Percentiles rank a stretch among this genome's conserved stretches.
Evolutionary conservation across 2,888 invertebrate genomes (phyloP).

Genomic region (Clivina fossor): DNA sequence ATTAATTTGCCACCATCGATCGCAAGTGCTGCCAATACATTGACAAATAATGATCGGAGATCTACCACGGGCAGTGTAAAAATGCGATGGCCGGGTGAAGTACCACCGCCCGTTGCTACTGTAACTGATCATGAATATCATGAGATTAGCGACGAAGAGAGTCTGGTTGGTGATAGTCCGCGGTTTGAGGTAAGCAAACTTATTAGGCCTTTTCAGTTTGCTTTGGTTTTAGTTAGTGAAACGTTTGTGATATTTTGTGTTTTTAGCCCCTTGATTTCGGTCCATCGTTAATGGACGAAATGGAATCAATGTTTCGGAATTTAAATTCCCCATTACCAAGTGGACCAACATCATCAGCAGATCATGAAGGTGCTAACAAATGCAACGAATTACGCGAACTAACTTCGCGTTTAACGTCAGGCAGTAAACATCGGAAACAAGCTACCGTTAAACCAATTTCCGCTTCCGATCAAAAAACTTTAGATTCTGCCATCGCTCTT

Average conservation of each 20-base stretch:
- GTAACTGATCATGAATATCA: constrained; percentile 72
- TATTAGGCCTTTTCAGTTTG: constrained; percentile 34
- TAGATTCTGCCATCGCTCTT: constrained; percentile 90
- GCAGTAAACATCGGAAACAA: constrained; percentile 52
- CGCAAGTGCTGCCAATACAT: not conserved
- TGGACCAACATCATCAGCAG: constrained; percentile 41
- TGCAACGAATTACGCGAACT: constrained; percentile 71
- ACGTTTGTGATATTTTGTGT: not conserved
- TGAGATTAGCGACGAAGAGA: constrained; percentile 80
- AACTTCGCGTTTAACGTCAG: constrained; percentile 51
- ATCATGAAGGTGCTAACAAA: constrained; percentile 62
- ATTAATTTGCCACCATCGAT: constrained; percentile 42
- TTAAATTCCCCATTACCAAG: constrained; percentile 52
- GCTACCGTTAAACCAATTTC: constrained; percentile 87
- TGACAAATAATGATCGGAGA: no score
- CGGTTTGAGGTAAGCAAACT: constrained; percentile 53
- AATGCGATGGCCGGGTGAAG: constrained; percentile 18
- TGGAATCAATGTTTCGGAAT: constrained; percentile 83
- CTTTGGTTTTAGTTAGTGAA: constrained; percentile 6
- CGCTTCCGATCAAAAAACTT: constrained; percentile 85
- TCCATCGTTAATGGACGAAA: constrained; percentile 86
- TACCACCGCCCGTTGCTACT: constrained; percentile 1
- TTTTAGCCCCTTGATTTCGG: constrained; percentile 71
- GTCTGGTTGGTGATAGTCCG: constrained; percentile 51
- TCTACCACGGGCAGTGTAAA: constrained; percentile 7